A percentile compares a stretch with the other conserved stretches of the same genome.
phyloP scores from a whole-genome alignment of 1,140 invertebrate genomes.

The Battus philenor region DNA sequence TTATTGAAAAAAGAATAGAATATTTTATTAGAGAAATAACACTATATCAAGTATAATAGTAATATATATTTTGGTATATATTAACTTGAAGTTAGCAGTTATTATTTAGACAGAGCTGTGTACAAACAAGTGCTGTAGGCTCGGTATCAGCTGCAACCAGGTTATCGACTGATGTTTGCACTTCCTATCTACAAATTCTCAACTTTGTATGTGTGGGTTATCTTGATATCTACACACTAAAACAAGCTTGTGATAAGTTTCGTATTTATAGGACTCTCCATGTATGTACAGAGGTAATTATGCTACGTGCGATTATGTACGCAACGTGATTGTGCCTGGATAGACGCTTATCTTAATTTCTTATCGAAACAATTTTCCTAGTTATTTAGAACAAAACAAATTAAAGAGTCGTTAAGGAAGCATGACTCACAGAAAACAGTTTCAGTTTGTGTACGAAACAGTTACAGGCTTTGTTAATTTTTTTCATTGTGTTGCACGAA shows the following conservation, averaged over 20 bases:
- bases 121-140: constrained; percentile 32
- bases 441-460: constrained; percentile 1
- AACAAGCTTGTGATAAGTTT: constrained; percentile 44
- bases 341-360: constrained; percentile 14
- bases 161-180: constrained; percentile 68
- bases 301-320: constrained; percentile 16
- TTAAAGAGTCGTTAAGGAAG: constrained; percentile 30
- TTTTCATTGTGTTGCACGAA: constrained; percentile 38
- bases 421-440: constrained; percentile 23
- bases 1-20: not conserved
- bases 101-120: constrained; percentile 38
- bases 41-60: too few relatives aligned
- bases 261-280: constrained; percentile 42
- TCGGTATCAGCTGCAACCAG: constrained; percentile 61
- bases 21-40: too few relatives aligned
- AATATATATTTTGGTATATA: not conserved
- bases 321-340: constrained; percentile 19
- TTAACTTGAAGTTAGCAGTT: constrained; percentile 28
- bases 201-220: constrained; percentile 41
- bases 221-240: constrained; percentile 45
- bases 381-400: constrained; percentile 34
- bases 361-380: constrained; percentile 20
- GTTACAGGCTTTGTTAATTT: not conserved
- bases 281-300: constrained; percentile 7
- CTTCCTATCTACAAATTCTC: constrained; percentile 58